Percentiles rank a stretch among this genome's conserved stretches.
Conservation (phyloP, 2,113 vertebrate species). For the Aix galericulata region DNA sequence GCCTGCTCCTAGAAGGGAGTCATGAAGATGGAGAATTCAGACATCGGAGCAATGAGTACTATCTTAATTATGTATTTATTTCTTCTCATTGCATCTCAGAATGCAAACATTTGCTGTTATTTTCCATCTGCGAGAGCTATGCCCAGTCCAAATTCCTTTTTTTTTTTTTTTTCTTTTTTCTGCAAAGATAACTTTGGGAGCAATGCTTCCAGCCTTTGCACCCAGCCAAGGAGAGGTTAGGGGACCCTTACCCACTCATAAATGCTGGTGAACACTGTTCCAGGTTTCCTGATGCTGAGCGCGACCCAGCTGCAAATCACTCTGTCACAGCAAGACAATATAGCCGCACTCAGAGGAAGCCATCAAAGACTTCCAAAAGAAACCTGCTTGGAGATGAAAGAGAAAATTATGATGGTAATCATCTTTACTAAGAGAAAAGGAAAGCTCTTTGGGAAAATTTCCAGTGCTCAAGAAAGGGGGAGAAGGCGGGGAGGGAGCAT, state of each 20-base stretch:
- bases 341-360: conserved; percentile 21
- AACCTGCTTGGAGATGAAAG: conserved; percentile 68
- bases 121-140: not conserved
- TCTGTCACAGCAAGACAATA: conserved; percentile 43
- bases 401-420: conserved; percentile 63
- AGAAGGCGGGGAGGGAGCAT: conserved; percentile 21
- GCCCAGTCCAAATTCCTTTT: not conserved
- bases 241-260: not conserved
- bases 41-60: not conserved
- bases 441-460: conserved; percentile 66
- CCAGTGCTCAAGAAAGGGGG: conserved; percentile 49
- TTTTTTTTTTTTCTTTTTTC: not conserved
- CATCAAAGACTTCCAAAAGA: conserved; percentile 59
- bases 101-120: not conserved
- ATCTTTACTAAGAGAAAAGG: conserved; percentile 63
- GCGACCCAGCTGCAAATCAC: conserved; percentile 21
- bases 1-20: conserved; percentile 9
- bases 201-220: not conserved
- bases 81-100: conserved; percentile 27
- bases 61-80: conserved; percentile 45
- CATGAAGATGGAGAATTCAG: conserved; percentile 20
- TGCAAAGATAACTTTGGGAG: not conserved
- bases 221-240: not conserved
- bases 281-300: not conserved
- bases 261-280: not conserved